phyloP scores from a whole-genome alignment of 2,797 vertebrate species.

The Notolabrus celidotus region DNA sequence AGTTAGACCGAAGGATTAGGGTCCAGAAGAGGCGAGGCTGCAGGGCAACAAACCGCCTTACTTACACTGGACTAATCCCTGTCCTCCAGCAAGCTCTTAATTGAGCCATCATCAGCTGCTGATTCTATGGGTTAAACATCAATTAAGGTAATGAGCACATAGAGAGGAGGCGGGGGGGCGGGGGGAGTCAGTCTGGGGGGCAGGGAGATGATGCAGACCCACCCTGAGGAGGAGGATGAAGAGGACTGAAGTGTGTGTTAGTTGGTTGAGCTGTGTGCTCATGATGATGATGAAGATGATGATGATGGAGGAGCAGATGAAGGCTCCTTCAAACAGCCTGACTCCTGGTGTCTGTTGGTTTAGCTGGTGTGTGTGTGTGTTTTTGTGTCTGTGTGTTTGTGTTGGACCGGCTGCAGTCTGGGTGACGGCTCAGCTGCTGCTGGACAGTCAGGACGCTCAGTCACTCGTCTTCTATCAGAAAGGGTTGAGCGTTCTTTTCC shows the following conservation, averaged over 20 bases:
- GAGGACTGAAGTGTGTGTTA: too few relatives aligned
- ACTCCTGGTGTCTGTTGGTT: too few relatives aligned
- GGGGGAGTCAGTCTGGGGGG: neutral
- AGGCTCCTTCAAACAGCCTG: slow-evolving; percentile 29
- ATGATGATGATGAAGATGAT: neutral
- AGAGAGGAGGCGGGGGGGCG: slow-evolving; percentile 18
- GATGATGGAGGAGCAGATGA: neutral
- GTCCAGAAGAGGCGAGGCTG: slow-evolving; percentile 49
- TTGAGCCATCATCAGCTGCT: slow-evolving; percentile 78
- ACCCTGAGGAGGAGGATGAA: slow-evolving; percentile 2
- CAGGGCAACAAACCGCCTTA: slow-evolving; percentile 53
- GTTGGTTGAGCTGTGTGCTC: too few relatives aligned
- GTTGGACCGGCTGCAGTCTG: too few relatives aligned
- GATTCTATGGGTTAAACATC: slow-evolving; percentile 81
- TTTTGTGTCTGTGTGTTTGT: too few relatives aligned
- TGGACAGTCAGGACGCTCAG: too few relatives aligned
- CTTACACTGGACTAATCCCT: slow-evolving; percentile 67
- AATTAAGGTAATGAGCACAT: slow-evolving; percentile 81
- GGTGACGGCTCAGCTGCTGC: too few relatives aligned
- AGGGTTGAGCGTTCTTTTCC: too few relatives aligned
- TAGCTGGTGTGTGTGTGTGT: too few relatives aligned
- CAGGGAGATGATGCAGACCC: slow-evolving; percentile 30
- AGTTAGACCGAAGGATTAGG: slow-evolving; percentile 56
- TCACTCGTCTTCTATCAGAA: neutral
- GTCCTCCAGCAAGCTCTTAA: slow-evolving; percentile 78